These are phyloP conservation scores for Rhadinocentrus ornatus DNA, from an alignment of 2,797 vertebrate species.

Conservation along the genomic window DNA sequence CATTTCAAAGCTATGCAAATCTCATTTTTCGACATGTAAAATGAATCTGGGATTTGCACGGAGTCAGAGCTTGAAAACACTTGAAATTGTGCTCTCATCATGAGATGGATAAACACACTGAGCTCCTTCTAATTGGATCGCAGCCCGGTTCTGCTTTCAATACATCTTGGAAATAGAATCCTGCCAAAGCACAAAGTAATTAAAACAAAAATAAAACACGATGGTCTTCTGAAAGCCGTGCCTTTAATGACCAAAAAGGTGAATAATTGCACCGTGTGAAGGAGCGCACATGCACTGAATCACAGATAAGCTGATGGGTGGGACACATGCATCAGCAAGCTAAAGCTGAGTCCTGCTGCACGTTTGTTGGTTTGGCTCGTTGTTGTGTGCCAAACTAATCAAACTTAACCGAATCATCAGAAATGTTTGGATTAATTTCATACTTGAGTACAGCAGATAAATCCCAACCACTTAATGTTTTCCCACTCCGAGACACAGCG, in stretches of 20 bases:
- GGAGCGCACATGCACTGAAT: constrained; percentile 69
- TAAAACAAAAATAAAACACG: constrained; percentile 80
- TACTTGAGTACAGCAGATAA: no score
- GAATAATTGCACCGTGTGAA: constrained; percentile 77
- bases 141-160: constrained; percentile 34
- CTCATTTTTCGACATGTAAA: constrained; percentile 33
- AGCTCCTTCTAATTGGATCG: constrained; percentile 61
- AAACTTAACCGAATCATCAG: no score
- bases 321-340: neutral
- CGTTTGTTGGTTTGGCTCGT: no score
- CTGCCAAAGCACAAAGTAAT: constrained; percentile 71
- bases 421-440: no score
- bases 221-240: constrained; percentile 70
- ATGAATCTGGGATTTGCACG: constrained; percentile 12
- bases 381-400: no score
- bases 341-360: no score
- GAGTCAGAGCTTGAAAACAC: constrained; percentile 24
- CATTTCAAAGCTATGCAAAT: constrained; percentile 59
- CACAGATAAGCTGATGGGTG: constrained; percentile 63
- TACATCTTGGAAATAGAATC: constrained; percentile 59
- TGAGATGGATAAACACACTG: constrained; percentile 42
- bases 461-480: no score
- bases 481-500: no score
- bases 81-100: constrained; percentile 15
- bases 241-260: constrained; percentile 80